Percentiles rank a stretch among this genome's conserved stretches.
These are phyloP conservation scores for Leucopsar rothschildi DNA, from an alignment of 2,113 vertebrate genomes.

Conservation along the genomic window DNA sequence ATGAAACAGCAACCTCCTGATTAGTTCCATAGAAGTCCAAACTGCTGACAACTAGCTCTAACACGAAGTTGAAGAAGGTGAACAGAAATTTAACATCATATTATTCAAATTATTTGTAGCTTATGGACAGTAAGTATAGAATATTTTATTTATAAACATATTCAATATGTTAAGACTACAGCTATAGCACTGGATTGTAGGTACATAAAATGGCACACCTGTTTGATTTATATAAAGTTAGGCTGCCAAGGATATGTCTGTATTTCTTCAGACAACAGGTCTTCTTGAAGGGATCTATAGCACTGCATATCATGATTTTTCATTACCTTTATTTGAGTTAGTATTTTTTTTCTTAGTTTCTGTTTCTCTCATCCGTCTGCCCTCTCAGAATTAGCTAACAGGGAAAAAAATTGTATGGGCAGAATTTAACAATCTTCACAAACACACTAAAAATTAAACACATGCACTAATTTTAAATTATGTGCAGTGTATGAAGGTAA, in stretches of 20 bases:
- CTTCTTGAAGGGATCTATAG: not conserved
- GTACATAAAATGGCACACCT: not conserved
- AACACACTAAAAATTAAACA: constrained; percentile 21
- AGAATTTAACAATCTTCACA: not conserved
- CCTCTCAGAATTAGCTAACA: not conserved
- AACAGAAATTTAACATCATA: not conserved
- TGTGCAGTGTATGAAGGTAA: not conserved
- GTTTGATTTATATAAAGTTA: not conserved
- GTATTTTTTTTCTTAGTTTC: not conserved
- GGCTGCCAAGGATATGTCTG: not conserved
- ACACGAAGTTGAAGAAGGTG: not conserved
- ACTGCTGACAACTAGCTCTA: not conserved
- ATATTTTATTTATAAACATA: not conserved
- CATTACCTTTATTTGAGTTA: not conserved
- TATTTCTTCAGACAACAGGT: not conserved
- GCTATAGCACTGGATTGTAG: not conserved
- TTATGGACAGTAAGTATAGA: not conserved
- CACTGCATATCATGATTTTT: not conserved
- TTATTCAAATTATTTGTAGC: not conserved
- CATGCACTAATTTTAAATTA: not conserved
- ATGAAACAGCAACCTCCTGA: not conserved
- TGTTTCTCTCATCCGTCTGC: not conserved
- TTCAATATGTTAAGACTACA: not conserved
- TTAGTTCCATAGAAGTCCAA: not conserved
- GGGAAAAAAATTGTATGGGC: not conserved